Base-by-base conservation (phyloP, 2,113 vertebrate genomes). In the Ophthalmolycus amberensis region DNA sequence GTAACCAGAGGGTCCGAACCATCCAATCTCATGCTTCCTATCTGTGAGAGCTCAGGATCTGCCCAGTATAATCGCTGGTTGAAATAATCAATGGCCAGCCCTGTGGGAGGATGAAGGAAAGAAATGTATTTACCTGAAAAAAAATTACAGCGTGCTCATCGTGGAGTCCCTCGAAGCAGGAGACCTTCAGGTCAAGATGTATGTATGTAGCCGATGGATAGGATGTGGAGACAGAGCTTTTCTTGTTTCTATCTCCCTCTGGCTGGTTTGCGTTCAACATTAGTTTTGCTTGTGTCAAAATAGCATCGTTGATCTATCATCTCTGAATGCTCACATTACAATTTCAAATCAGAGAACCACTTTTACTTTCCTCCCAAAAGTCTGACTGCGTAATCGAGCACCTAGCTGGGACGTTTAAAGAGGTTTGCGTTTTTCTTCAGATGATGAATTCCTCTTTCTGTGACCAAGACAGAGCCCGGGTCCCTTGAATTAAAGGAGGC, bases 1-100 rank as follows among this genome's bases (percentile, higher is more conserved):
- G 95, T 96, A 84, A 98, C 93, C 38, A 97, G 94, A 18, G 96
- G 94, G 88, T 96, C 94, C 0, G 98, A 98, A 2, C 98, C 98
- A 80, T 99, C 98, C 44, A 98, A 95, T 56, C 96, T 94, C 87
- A 99, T 95, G 34, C 98, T 99, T 54, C 97, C 98, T 77, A 99
- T 98, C 48, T 96, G 78, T 3, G 98, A 99, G 9, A 99, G 95
- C 85, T 99, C 98, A 59, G 97, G 96, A 90, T 99, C 98, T 63
- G 98, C 97, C 98, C 98, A 99, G 88, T 98, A 99, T 84, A 99
- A 93, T 44, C 97, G 97, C 38, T 98, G 97, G 89, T 96, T 97
- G 85, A 97, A 99, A 75, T 96, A 97, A 95, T 99, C 98, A 88
- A 99, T 96, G 8, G 96, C 96, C 46, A 99, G 95, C 74, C 98